Evolutionary conservation across 2,888 invertebrate genomes (phyloP).

Genomic region (Drosophila atripex): DNA sequence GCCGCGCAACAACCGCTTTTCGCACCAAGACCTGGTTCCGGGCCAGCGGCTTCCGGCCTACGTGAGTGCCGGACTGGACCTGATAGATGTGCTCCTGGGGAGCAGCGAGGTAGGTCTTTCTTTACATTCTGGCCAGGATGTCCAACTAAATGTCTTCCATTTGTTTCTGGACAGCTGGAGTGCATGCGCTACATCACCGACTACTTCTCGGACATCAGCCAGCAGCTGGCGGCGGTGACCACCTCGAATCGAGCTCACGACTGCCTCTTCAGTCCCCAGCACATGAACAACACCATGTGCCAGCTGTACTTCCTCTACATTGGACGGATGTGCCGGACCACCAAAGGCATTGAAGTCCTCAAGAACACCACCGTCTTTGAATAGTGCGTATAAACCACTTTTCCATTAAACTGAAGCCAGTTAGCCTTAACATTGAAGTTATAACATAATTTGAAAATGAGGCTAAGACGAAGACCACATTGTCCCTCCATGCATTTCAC

Average conservation of each 20-base stretch:
- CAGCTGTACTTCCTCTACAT: conserved; percentile 97
- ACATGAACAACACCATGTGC: conserved; percentile 94
- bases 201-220: conserved; percentile 91
- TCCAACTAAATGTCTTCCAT: neutral
- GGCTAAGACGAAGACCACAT: too few species aligned
- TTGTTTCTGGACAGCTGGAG: conserved; percentile 85
- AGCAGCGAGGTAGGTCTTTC: conserved; percentile 70
- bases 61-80: conserved; percentile 82
- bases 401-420: too few species aligned
- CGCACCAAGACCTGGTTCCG: conserved; percentile 90
- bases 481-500: too few species aligned
- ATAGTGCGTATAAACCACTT: conserved; percentile 85
- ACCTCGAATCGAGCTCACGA: conserved; percentile 92
- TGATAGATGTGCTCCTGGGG: conserved; percentile 82
- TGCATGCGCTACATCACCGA: conserved; percentile 90
- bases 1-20: conserved; percentile 94
- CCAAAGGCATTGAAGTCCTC: conserved; percentile 88
- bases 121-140: too few species aligned
- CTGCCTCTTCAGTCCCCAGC: conserved; percentile 93
- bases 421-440: too few species aligned
- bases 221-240: conserved; percentile 89
- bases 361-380: conserved; percentile 90
- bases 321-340: conserved; percentile 91
- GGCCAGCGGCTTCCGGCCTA: conserved; percentile 80
- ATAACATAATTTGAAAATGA: too few species aligned